Evolutionary conservation across 2,888 invertebrate genomes (phyloP).

Genomic region (Yponomeuta malinellus): DNA sequence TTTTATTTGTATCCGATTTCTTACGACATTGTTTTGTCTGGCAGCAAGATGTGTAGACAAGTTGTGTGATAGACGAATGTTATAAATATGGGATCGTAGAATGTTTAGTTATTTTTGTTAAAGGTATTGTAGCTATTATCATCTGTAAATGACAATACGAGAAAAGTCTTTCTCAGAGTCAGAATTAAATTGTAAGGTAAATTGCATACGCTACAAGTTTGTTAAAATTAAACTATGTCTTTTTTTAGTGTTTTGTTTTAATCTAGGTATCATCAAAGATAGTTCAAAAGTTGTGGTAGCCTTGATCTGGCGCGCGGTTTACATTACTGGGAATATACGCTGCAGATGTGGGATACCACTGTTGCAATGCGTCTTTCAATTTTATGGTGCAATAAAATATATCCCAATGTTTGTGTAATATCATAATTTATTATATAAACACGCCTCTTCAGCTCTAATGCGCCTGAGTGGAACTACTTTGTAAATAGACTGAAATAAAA

Average conservation of each 20-base stretch:
- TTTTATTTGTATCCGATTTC: constrained; percentile 20
- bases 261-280: not conserved
- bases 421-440: constrained; percentile 67
- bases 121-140: not conserved
- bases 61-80: constrained; percentile 3
- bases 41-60: constrained; percentile 6
- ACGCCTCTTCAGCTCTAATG: constrained; percentile 29
- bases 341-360: constrained; percentile 31
- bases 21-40: constrained; percentile 20
- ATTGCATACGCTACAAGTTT: not conserved
- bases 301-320: constrained; percentile 11
- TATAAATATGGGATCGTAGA: not conserved
- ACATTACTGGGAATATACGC: constrained; percentile 14
- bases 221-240: not conserved
- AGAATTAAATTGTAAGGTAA: not conserved
- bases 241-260: not conserved
- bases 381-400: constrained; percentile 63
- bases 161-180: not conserved
- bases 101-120: not conserved
- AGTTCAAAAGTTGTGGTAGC: constrained; percentile 7
- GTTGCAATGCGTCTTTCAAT: constrained; percentile 45
- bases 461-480: constrained; percentile 25
- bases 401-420: constrained; percentile 63
- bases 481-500: constrained; percentile 9
- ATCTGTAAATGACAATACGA: too few species aligned